phyloP scores from a whole-genome alignment of 2,113 vertebrate genomes.

The Choloepus hoffmanni region DNA sequence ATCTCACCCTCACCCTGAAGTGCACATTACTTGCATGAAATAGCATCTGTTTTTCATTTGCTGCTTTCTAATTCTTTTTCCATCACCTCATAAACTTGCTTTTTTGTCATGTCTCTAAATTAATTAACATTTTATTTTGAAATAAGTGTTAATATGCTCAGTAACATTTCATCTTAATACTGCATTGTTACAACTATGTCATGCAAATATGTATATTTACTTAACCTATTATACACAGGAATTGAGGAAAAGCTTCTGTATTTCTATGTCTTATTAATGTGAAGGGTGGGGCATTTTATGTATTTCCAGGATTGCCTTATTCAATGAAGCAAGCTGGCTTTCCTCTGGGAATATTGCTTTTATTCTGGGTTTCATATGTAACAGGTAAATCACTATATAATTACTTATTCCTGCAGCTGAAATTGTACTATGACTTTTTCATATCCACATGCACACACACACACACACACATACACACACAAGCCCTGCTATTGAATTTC shows the following conservation, averaged over 20 bases:
- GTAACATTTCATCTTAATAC: slow-evolving; percentile 34
- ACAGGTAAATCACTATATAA: slow-evolving; percentile 88
- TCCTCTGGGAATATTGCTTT: slow-evolving; percentile 93
- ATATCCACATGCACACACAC: neutral
- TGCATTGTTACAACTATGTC: neutral
- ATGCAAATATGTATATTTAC: neutral
- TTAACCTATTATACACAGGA: neutral
- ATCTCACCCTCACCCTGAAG: neutral
- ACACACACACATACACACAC: neutral
- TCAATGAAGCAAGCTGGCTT: slow-evolving; percentile 96
- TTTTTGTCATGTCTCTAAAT: neutral
- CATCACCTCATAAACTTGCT: neutral
- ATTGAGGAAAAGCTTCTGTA: neutral
- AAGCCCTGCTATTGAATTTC: slow-evolving; percentile 43
- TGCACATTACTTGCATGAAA: neutral
- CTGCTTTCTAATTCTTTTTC: slow-evolving; percentile 37
- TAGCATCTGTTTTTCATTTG: neutral
- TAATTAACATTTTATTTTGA: slow-evolving; percentile 16
- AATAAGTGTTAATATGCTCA: neutral
- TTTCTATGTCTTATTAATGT: slow-evolving; percentile 46
- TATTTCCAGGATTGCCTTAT: slow-evolving; percentile 93
- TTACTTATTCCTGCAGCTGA: slow-evolving; percentile 22
- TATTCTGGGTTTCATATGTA: slow-evolving; percentile 91
- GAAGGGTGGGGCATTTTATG: slow-evolving; percentile 54
- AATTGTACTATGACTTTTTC: neutral